Percentiles rank a stretch among this genome's conserved stretches.
These are phyloP conservation scores for Turritopsis rubra DNA, from an alignment of 30 jellyfish, hydroid and myxozoan species.

Conservation along the genomic window DNA sequence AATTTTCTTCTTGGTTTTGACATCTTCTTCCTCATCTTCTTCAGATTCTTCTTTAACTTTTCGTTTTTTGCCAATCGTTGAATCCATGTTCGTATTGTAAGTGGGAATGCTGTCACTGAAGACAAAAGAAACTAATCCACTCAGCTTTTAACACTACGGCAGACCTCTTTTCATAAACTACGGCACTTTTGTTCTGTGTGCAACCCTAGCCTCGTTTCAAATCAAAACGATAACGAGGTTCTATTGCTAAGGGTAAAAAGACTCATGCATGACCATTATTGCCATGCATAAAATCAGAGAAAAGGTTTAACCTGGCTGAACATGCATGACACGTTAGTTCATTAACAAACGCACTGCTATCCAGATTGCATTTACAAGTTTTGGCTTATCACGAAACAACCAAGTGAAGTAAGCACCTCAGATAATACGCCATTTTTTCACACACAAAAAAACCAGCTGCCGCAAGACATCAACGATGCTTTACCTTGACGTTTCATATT, in stretches of 20 bases:
- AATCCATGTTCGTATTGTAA: conserved; percentile 59
- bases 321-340: too few relatives aligned
- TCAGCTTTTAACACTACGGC: not conserved
- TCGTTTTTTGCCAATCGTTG: conserved; percentile 60
- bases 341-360: too few relatives aligned
- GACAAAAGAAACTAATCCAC: not conserved
- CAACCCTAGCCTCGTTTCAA: too few relatives aligned
- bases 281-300: too few relatives aligned
- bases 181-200: too few relatives aligned
- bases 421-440: conserved; percentile 29
- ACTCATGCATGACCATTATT: too few relatives aligned
- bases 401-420: conserved; percentile 41
- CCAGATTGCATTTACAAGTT: too few relatives aligned
- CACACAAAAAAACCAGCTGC: not conserved
- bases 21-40: conserved; percentile 39
- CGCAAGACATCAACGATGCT: conserved; percentile 39
- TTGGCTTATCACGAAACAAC: too few relatives aligned
- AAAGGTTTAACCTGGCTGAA: too few relatives aligned
- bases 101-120: conserved; percentile 37
- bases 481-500: conserved; percentile 71
- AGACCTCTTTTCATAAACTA: not conserved
- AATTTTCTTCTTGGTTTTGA: not conserved
- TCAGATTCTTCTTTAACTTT: conserved; percentile 62
- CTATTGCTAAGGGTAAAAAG: too few relatives aligned
- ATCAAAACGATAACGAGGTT: too few relatives aligned